Conservation (phyloP, 1,140 invertebrate genomes). For the Panagrolaimus sp. region DNA sequence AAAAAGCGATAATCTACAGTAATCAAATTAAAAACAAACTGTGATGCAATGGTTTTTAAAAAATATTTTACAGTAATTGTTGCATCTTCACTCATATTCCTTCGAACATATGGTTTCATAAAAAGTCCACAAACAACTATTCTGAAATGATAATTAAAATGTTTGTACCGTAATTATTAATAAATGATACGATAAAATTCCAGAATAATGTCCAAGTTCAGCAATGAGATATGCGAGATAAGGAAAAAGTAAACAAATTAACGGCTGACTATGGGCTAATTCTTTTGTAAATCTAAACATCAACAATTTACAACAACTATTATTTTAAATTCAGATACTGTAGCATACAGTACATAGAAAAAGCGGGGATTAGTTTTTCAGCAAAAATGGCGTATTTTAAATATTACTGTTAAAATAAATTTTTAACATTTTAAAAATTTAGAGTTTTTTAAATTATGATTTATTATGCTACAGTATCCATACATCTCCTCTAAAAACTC, state of each 20-base stretch:
- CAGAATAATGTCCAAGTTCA: slow-evolving; percentile 32
- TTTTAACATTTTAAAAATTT: too few relatives aligned
- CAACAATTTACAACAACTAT: too few relatives aligned
- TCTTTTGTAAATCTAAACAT: slow-evolving; percentile 19
- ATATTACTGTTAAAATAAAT: too few relatives aligned
- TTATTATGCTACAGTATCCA: too few relatives aligned
- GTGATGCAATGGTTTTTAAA: slow-evolving; percentile 62
- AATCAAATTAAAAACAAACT: not conserved
- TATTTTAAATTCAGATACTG: too few relatives aligned
- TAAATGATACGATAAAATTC: slow-evolving; percentile 32
- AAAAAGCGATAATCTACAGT: not conserved
- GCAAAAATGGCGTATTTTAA: too few relatives aligned
- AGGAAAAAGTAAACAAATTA: slow-evolving; percentile 37
- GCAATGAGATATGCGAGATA: slow-evolving; percentile 37
- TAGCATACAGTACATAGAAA: too few relatives aligned
- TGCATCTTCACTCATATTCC: slow-evolving; percentile 93
- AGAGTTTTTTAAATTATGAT: too few relatives aligned
- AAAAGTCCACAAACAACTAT: slow-evolving; percentile 97
- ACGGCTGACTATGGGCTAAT: slow-evolving; percentile 27
- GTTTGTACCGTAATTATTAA: not conserved
- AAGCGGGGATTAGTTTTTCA: too few relatives aligned
- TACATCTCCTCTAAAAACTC: too few relatives aligned
- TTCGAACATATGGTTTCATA: slow-evolving; percentile 98
- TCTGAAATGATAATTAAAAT: slow-evolving; percentile 62
- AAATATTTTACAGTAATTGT: slow-evolving; percentile 95